Base-by-base conservation (phyloP, 92 coral and sea anemone genomes). In the Porites cylindrica region DNA sequence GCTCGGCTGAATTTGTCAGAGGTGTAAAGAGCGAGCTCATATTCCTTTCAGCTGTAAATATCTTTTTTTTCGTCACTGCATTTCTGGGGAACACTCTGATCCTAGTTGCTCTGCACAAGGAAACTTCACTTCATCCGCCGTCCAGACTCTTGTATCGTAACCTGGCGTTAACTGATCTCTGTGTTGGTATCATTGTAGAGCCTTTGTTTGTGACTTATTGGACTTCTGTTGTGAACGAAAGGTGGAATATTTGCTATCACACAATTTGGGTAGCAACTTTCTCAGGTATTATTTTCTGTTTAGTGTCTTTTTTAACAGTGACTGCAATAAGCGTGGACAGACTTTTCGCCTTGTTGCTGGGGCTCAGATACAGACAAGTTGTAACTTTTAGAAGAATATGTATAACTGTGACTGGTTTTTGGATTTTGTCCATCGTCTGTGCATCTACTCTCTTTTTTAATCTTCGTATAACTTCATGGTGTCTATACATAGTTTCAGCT, bases 141-240 rank as follows among this genome's bases (percentile, higher is more conserved):
- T 79, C 83, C 83, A 79, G 43, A 51, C 72, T 79, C 61, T n/a
- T 79, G 83, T 53, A 60, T 62, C 83, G 32, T 29, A 26, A 54
- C 60, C 58, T 79, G 1, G 51, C 72, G 5, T 1, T 20, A 64
- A 60, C 73, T 13, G 83, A 79, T 64, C 83, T 79, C 14, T 62
- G 83, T 62, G 83, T 79, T 43, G 83, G 83, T 79, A 10, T 79
- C 21, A 29, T 64, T 66, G 19, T 4, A 0, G 47, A 38, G 6
- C 47, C 23, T 21, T 4, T 38, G 47, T 4, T 3, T 38, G 47
- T 4, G 47, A 4, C 47, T 38, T 38, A 38, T 38, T 38, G 5
- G 47, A 38, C 47, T 38, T 38, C 47, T 38, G 47, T 38, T 38
- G 47, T 38, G 5, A 38, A 38, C 0, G 47, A 38, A 38, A 38